Evolutionary conservation across 2,113 vertebrate genomes (phyloP).

Genomic region (Egretta garzetta): DNA sequence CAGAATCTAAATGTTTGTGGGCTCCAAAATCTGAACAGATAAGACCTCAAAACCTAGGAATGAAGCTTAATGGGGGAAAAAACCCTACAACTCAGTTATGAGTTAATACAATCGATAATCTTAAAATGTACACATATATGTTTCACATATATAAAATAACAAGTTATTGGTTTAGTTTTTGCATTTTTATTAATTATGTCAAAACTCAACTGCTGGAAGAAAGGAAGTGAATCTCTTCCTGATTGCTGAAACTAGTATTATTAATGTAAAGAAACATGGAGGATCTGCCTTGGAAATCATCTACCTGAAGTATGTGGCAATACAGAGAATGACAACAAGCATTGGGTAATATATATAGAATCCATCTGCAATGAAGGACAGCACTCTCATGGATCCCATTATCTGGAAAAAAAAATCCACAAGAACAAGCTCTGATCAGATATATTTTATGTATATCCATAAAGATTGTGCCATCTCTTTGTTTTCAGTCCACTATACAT

Average conservation of each 20-base stretch:
- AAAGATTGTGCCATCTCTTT: neutral
- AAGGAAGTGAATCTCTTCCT: neutral
- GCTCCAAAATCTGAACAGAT: neutral
- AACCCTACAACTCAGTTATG: neutral
- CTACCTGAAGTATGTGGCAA: constrained; percentile 93
- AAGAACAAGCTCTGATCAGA: neutral
- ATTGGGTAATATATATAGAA: constrained; percentile 98
- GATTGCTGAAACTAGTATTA: neutral
- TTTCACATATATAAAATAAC: neutral
- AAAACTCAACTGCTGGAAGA: neutral
- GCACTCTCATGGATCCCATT: constrained; percentile 93
- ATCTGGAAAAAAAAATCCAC: constrained; percentile 76
- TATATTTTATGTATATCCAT: neutral
- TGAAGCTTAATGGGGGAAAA: neutral
- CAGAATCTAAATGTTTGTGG: neutral
- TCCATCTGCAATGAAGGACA: constrained; percentile 91
- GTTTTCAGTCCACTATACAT: neutral
- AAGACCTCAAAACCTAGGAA: neutral
- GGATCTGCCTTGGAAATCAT: neutral
- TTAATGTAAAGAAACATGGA: neutral
- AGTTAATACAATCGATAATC: neutral
- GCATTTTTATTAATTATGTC: neutral
- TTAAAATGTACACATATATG: neutral
- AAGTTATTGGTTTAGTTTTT: neutral
- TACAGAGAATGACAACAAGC: constrained; percentile 92